These are phyloP conservation scores for Limulus polyphemus DNA, from an alignment of 2,888 invertebrate species.

Conservation along the genomic window DNA sequence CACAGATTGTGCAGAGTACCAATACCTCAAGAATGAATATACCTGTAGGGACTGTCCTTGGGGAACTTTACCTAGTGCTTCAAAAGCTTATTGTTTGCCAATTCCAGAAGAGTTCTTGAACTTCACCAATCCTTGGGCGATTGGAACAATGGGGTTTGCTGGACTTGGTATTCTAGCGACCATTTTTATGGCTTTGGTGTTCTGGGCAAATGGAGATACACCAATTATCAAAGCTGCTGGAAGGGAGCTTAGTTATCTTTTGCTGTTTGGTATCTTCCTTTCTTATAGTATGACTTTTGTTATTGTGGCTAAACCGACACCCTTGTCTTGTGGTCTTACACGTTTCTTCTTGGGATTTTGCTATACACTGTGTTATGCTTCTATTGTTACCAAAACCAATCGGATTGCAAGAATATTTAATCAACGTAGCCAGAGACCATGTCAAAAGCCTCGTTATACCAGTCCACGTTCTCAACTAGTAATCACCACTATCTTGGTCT, in stretches of 20 bases:
- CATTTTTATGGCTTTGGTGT: constrained; percentile 40
- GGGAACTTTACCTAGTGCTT: constrained; percentile 34
- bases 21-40: constrained; percentile 38
- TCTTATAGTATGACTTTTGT: constrained; percentile 44
- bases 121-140: constrained; percentile 41
- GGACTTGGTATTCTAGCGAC: constrained; percentile 41
- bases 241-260: constrained; percentile 42
- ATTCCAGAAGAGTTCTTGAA: constrained; percentile 42
- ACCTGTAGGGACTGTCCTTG: constrained; percentile 40
- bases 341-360: constrained; percentile 45
- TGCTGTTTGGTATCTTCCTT: constrained; percentile 40
- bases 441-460: constrained; percentile 29
- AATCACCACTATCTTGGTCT: constrained; percentile 42
- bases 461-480: constrained; percentile 42
- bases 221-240: constrained; percentile 47
- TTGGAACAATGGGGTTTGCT: constrained; percentile 35
- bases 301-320: constrained; percentile 43
- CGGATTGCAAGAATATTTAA: constrained; percentile 46
- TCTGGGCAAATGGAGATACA: constrained; percentile 43
- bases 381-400: constrained; percentile 46
- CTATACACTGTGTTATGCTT: constrained; percentile 45
- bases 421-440: constrained; percentile 22
- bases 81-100: constrained; percentile 36
- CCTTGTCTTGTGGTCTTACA: constrained; percentile 41
- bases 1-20: constrained; percentile 39